Evolutionary conservation across 2,113 vertebrate genomes (phyloP), one percentile per base, ranked within the genome.

Genomic region (Pipa parva): DNA sequence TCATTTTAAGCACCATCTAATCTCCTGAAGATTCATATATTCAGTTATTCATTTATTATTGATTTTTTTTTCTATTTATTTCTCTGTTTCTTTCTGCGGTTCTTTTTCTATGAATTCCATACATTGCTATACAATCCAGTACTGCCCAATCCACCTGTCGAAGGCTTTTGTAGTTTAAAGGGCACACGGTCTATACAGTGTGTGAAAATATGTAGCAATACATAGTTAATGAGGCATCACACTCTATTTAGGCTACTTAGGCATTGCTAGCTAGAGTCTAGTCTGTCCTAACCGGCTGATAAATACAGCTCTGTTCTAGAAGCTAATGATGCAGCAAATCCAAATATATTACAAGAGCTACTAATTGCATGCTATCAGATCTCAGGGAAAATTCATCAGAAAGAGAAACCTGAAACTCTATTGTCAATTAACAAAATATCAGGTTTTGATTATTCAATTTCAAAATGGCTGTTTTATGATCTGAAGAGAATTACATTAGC

Each of bases 401-500:
- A 58, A 58, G 29, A 39, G 25, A 59, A 11, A 20, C 15, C 46
- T 52, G 22, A 48, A 70, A 61, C 29, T 54, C 25, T 42, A 45
- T 25, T 36, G 21, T 61, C 48, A 17, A 70, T 70, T 69, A 60
- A 61, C 48, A 70, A 69, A 70, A 61, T 61, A 70, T 70, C 58
- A 61, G 66, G 33, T 61, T 70, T 52, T 52, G 31, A 45, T 61
- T 54, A 70, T 70, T 70, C 42, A 70, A 70, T 70, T 60, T 54
- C 48, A 39, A 29, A 18, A 33, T 45, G 36, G n/a, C 48, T 60
- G 57, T 61, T 70, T 70, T 31, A 70, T 54, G 29, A 70, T 70
- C 24, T 61, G 48, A 70, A 70, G 58, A 45, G 17, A 25, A 24
- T 61, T n/a, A 31, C 57, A 70, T 70, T 70, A 61, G 58, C 66